These are phyloP conservation scores for Limnephilus rhombicus DNA, from an alignment of 2,888 invertebrate species.

Conservation along the genomic window DNA sequence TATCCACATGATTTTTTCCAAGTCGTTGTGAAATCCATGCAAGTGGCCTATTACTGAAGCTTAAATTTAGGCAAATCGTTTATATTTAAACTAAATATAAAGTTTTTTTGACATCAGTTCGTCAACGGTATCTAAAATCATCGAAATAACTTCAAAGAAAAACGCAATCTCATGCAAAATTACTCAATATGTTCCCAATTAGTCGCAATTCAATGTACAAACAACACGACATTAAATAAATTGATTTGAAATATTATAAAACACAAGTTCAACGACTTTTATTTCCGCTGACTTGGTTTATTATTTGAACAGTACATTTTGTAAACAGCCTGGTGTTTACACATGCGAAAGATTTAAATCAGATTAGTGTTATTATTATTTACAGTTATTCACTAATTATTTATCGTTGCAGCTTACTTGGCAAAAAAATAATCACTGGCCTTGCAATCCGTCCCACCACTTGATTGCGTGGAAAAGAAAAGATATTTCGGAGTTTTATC, in stretches of 20 bases:
- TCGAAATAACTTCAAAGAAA: not conserved
- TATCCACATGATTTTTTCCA: too few species aligned
- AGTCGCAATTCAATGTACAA: not conserved
- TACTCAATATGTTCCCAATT: not conserved
- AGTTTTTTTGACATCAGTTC: not conserved
- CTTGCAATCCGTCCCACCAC: not conserved
- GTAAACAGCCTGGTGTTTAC: not conserved
- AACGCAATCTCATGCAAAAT: not conserved
- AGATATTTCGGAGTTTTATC: not conserved
- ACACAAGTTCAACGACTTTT: not conserved
- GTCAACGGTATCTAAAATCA: not conserved
- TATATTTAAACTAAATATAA: too few species aligned
- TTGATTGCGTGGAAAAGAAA: not conserved
- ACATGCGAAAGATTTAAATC: not conserved
- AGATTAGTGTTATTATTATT: not conserved
- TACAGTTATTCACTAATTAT: not conserved
- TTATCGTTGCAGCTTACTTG: not conserved
- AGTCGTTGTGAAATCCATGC: too few species aligned
- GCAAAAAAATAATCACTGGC: not conserved
- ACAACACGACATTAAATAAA: not conserved
- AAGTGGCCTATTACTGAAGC: too few species aligned
- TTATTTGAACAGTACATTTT: not conserved
- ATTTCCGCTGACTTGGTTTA: not conserved
- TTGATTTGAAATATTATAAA: not conserved
- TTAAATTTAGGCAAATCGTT: too few species aligned